Percentiles rank a stretch among this genome's conserved stretches.
Evolutionary conservation across 2,888 invertebrate species (phyloP).

Genomic region (Diloba caeruleocephala): DNA sequence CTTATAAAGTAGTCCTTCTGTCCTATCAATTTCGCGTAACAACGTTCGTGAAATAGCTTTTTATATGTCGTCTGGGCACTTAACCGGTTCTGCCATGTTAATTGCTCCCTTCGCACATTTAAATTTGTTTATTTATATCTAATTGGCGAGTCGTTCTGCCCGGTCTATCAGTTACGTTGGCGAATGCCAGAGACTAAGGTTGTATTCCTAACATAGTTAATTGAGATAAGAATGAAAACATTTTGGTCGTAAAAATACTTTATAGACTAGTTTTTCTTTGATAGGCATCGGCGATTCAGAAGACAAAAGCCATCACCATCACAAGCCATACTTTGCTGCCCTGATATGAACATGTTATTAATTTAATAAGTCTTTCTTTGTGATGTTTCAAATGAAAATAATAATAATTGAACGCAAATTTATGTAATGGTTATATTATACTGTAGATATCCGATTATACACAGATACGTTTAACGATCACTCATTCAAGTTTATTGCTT

Average conservation of each 20-base stretch:
- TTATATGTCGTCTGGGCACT: slow-evolving; percentile 33
- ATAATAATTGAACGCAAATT: no score
- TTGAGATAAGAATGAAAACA: slow-evolving; percentile 40
- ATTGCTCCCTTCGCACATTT: slow-evolving; percentile 46
- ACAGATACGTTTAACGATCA: no score
- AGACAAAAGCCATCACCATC: neutral
- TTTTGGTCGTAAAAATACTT: slow-evolving; percentile 31
- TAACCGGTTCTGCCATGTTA: slow-evolving; percentile 40
- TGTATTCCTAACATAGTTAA: slow-evolving; percentile 33
- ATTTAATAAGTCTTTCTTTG: no score
- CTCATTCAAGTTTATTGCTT: no score
- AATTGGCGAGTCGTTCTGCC: slow-evolving; percentile 30
- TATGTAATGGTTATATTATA: no score
- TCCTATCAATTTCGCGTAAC: slow-evolving; percentile 3
- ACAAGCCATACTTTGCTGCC: no score
- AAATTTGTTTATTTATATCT: slow-evolving; percentile 49
- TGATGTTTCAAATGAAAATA: no score
- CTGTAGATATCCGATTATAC: no score
- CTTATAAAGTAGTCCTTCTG: neutral
- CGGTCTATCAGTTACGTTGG: slow-evolving; percentile 33
- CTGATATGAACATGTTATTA: no score
- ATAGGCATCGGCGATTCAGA: neutral
- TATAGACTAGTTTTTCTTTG: slow-evolving; percentile 3
- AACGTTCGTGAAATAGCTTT: slow-evolving; percentile 42
- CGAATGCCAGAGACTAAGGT: slow-evolving; percentile 15